Conservation (phyloP, 2,888 invertebrate species). For the Calameuta pallipes region DNA sequence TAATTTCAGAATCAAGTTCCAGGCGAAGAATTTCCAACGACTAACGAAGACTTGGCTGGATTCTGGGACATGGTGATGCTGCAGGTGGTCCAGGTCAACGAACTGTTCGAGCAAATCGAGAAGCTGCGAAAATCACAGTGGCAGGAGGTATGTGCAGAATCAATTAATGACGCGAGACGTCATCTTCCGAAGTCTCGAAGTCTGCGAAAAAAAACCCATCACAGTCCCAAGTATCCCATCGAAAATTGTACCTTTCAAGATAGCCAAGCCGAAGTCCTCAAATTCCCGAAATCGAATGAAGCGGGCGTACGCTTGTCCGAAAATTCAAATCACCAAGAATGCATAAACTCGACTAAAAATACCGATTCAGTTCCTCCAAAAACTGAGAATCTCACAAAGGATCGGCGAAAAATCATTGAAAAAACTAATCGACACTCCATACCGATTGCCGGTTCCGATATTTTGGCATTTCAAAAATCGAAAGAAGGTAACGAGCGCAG, state of each 20-base stretch:
- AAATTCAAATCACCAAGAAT: not conserved
- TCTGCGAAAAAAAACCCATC: not conserved
- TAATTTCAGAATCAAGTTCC: slow-evolving; percentile 72
- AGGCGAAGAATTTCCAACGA: slow-evolving; percentile 89
- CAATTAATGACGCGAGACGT: slow-evolving; percentile 13
- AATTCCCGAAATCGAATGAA: not conserved
- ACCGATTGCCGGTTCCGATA: not conserved
- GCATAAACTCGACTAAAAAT: not conserved
- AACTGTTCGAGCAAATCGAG: slow-evolving; percentile 79
- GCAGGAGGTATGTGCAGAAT: slow-evolving; percentile 69
- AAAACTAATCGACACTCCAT: slow-evolving; percentile 4
- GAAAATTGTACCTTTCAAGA: not conserved
- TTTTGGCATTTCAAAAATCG: not conserved
- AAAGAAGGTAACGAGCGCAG: not conserved
- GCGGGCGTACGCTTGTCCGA: not conserved
- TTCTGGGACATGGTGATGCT: slow-evolving; percentile 99
- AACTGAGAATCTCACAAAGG: not conserved
- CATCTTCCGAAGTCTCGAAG: not conserved
- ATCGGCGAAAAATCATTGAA: not conserved
- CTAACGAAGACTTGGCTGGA: slow-evolving; percentile 89
- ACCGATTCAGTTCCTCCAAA: not conserved
- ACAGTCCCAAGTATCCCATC: not conserved
- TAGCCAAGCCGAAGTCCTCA: not conserved
- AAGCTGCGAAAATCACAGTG: slow-evolving; percentile 75
- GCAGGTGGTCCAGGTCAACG: slow-evolving; percentile 88